phyloP scores from a whole-genome alignment of 2,797 vertebrate species.

The Tokudaia tokunoshimensis region DNA sequence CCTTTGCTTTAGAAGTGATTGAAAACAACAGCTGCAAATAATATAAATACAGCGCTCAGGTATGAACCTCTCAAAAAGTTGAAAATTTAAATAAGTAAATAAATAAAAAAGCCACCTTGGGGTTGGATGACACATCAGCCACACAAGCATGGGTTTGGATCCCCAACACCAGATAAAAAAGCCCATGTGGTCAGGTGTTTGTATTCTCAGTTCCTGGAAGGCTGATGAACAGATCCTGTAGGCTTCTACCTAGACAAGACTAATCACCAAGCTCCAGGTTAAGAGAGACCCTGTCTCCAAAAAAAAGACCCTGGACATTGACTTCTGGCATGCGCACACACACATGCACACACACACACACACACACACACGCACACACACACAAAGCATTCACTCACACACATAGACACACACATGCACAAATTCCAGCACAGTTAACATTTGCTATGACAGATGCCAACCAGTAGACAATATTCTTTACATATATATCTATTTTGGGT shows the following conservation, averaged over 20 bases:
- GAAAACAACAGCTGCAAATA: neutral
- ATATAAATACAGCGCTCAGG: neutral
- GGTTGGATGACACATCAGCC: no score
- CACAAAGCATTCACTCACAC: neutral
- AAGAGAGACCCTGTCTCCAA: neutral
- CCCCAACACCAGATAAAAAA: neutral
- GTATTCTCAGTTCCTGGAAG: neutral
- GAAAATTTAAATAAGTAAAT: neutral
- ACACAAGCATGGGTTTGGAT: neutral
- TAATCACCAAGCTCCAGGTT: neutral
- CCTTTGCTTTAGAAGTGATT: neutral
- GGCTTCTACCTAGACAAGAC: neutral
- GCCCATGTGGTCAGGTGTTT: neutral
- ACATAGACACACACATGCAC: neutral
- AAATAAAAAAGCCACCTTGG: neutral
- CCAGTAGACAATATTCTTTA: neutral
- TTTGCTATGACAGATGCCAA: neutral
- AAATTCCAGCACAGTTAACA: neutral
- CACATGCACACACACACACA: neutral
- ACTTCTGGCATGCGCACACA: neutral
- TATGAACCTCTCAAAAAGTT: neutral
- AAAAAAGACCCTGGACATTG: neutral
- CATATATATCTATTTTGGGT: neutral
- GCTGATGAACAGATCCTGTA: neutral
- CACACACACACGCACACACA: neutral